Percentiles rank a stretch among this genome's conserved stretches.
Evolutionary conservation across 2,888 invertebrate genomes (phyloP).

Genomic region (Octonoba sinensis): DNA sequence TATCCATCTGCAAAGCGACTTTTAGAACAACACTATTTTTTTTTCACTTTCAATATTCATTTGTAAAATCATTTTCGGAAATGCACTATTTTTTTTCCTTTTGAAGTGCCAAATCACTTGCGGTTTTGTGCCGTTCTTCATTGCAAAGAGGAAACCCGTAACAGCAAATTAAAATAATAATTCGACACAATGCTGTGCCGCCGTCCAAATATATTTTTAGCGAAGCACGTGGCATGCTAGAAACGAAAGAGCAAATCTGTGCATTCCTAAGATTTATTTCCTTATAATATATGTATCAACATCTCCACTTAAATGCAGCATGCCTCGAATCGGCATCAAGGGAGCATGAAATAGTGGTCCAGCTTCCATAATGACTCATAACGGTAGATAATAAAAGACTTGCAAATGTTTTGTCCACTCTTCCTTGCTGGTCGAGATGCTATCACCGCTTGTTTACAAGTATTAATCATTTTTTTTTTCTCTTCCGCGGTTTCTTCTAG

Average conservation of each 20-base stretch:
- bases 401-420: constrained; percentile 60
- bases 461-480: constrained; percentile 60
- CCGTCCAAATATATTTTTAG: constrained; percentile 4
- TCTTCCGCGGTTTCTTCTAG: constrained; percentile 60
- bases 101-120: no score
- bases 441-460: constrained; percentile 64
- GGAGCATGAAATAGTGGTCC: constrained; percentile 54
- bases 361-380: constrained; percentile 57
- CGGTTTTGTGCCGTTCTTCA: no score
- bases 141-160: no score
- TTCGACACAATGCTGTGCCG: not conserved
- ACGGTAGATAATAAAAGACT: constrained; percentile 60
- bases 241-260: constrained; percentile 31
- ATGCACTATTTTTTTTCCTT: no score
- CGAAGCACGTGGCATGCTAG: not conserved
- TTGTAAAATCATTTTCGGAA: no score
- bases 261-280: constrained; percentile 40
- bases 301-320: constrained; percentile 40
- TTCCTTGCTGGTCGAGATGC: constrained; percentile 53
- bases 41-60: no score
- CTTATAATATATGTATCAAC: constrained; percentile 56
- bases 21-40: no score
- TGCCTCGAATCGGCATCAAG: constrained; percentile 27
- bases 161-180: no score
- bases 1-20: no score